Base-by-base conservation (phyloP, 2,113 vertebrate genomes). In the Rissa tridactyla region DNA sequence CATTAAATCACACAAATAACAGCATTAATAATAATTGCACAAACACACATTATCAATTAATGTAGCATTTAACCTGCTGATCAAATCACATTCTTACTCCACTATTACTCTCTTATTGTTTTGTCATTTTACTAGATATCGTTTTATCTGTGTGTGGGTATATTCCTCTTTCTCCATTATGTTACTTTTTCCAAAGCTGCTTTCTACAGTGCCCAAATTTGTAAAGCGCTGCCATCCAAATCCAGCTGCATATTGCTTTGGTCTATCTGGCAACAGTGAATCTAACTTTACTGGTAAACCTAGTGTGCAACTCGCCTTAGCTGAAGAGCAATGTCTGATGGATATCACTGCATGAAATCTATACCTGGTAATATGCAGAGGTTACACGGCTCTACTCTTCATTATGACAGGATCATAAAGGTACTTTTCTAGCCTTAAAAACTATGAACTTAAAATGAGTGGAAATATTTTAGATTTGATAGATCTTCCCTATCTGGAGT, bases 21-120 rank as follows among this genome's bases (percentile, higher is more conserved):
- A 68, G 3, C 2, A 1, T 29, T 71, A 51, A 32, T 55, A 81
- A 26, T 58, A 88, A 76, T 55, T 58, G 44, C 11, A 60, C 6
- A 51, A 78, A 34, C 20, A 78, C 9, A n/a, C 2, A 5, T 23
- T 7, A 66, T 20, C 22, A 18, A 5, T 13, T 34, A 62, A 69
- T 58, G 25, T 12, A 62, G 4, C 17, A 49, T 71, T 81, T 64
- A 68, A 44, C 7, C 10, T 13, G 3, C 3, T 69, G 42, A 58
- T 36, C 10, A 34, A 68, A 51, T 65, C 7, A 32, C 3, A 11
- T 42, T 49, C 4, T 55, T 47, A 23, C 3, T 73, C 5, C 11
- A 4, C 2, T 51, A 7, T 52, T 47, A 26, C 2, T 2, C 1
- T 47, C 19, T 40, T 71, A 15, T 2, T 46, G 1, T 52, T 83